phyloP scores from a whole-genome alignment of 2,113 vertebrate genomes.

The Chunga burmeisteri region DNA sequence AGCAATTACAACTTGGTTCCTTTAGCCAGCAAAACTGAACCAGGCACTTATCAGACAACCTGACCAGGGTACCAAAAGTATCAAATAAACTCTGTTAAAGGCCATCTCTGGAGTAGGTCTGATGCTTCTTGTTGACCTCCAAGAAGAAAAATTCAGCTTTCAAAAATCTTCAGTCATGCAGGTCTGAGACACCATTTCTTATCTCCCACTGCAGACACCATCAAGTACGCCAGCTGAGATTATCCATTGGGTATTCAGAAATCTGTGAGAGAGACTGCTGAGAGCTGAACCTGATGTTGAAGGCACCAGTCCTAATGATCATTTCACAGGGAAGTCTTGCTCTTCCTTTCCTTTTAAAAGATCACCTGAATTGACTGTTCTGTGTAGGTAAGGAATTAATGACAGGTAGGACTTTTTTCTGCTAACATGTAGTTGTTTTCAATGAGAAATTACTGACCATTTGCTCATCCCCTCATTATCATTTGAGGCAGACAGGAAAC shows the following conservation, averaged over 20 bases:
- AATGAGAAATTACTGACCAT: neutral
- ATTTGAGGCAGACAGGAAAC: accelerated
- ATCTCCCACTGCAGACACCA: neutral
- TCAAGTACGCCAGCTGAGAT: neutral
- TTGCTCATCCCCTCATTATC: neutral
- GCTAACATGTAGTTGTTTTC: neutral
- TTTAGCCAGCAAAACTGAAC: neutral
- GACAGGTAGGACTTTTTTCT: neutral
- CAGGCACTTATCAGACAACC: neutral
- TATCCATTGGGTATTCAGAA: neutral
- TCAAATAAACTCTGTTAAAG: neutral
- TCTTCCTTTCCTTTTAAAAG: neutral
- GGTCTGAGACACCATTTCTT: neutral
- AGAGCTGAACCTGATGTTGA: neutral
- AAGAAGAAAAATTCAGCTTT: neutral
- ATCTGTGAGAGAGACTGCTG: neutral
- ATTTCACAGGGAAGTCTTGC: neutral
- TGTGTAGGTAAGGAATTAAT: neutral
- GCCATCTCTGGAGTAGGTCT: neutral
- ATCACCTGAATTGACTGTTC: neutral
- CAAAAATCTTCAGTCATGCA: neutral
- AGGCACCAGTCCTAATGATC: neutral
- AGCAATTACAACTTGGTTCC: neutral
- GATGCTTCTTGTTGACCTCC: neutral
- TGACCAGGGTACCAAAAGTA: neutral